These are phyloP conservation scores for Meiosimyza decipiens DNA, from an alignment of 2,888 invertebrate species.

Conservation along the genomic window DNA sequence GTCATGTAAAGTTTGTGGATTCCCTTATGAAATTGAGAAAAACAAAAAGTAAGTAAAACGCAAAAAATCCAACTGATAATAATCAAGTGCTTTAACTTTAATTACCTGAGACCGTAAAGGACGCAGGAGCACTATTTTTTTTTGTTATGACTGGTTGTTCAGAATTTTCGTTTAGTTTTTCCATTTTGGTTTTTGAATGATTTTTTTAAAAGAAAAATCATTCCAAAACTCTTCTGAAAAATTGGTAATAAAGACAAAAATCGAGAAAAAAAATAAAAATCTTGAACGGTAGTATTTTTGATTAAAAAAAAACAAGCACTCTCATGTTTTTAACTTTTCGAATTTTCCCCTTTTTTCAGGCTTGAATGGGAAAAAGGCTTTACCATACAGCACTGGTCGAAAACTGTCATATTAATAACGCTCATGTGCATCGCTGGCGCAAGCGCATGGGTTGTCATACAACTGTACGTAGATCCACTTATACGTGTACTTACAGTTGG, in stretches of 20 bases:
- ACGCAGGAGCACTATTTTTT: too few relatives aligned
- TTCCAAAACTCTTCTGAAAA: too few relatives aligned
- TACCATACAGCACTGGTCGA: slow-evolving; percentile 85
- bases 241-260: too few relatives aligned
- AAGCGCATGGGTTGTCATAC: slow-evolving; percentile 83
- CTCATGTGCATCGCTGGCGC: slow-evolving; percentile 82
- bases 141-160: too few relatives aligned
- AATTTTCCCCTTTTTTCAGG: slow-evolving; percentile 58
- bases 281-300: background rate
- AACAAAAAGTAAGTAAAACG: slow-evolving; percentile 71
- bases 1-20: slow-evolving; percentile 87
- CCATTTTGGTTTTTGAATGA: too few relatives aligned
- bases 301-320: too few relatives aligned
- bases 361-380: slow-evolving; percentile 88
- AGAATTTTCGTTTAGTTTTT: too few relatives aligned
- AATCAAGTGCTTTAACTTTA: background rate
- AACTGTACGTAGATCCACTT: slow-evolving; percentile 81
- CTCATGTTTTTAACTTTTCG: background rate
- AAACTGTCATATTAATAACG: slow-evolving; percentile 82
- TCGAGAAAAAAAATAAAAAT: background rate
- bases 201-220: too few relatives aligned
- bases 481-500: slow-evolving; percentile 85
- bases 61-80: background rate
- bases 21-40: slow-evolving; percentile 82
- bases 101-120: too few relatives aligned